phyloP scores from a whole-genome alignment of 1,140 invertebrate species.

The Pantala flavescens region DNA sequence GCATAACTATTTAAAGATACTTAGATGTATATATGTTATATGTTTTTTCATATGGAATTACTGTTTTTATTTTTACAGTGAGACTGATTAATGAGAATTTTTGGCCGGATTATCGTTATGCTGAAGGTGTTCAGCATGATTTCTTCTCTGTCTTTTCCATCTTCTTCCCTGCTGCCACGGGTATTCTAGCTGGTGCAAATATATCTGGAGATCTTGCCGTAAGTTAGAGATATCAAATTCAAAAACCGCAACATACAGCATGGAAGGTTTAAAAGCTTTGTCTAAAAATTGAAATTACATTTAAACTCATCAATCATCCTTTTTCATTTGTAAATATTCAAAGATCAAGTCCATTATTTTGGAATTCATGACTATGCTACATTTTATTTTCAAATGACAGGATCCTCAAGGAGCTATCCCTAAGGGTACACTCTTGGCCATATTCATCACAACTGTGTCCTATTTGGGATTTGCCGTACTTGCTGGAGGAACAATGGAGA shows the following conservation, averaged over 20 bases:
- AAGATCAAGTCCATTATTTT: background rate
- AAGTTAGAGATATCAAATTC: too few relatives aligned
- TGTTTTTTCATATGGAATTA: background rate
- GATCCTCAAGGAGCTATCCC: conserved; percentile 85
- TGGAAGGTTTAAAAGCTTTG: too few relatives aligned
- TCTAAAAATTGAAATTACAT: too few relatives aligned
- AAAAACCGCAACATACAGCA: background rate
- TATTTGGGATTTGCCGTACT: conserved; percentile 75
- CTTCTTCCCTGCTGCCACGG: conserved; percentile 95
- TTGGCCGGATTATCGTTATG: conserved; percentile 58
- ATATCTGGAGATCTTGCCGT: conserved; percentile 89
- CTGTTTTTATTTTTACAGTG: conserved; percentile 43
- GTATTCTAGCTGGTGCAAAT: conserved; percentile 85
- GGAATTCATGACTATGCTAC: too few relatives aligned
- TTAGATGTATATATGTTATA: too few relatives aligned
- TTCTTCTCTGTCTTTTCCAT: conserved; percentile 95
- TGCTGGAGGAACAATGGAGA: conserved; percentile 56
- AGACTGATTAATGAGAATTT: conserved; percentile 63
- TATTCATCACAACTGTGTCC: conserved; percentile 69
- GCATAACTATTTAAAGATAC: too few relatives aligned
- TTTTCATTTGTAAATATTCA: too few relatives aligned
- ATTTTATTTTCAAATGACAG: conserved; percentile 39
- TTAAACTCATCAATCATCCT: too few relatives aligned
- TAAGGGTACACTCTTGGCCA: conserved; percentile 81
- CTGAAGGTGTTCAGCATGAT: conserved; percentile 56